phyloP scores from a whole-genome alignment of 2,113 vertebrate genomes.

The Otocyon megalotis region DNA sequence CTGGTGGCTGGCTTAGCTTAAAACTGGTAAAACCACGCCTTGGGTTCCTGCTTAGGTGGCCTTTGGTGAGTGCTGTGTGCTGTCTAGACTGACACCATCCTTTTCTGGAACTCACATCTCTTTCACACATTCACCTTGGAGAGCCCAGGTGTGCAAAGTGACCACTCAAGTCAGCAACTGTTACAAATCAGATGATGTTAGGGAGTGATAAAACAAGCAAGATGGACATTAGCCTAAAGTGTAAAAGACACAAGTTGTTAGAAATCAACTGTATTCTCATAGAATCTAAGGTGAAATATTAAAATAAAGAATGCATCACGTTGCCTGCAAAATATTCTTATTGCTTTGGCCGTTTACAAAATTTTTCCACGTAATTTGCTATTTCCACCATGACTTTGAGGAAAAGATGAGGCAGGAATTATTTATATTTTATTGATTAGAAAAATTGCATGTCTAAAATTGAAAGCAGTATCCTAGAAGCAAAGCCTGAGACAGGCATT shows the following conservation, averaged over 20 bases:
- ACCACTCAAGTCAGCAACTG: background rate
- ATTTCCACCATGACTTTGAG: background rate
- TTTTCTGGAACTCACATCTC: background rate
- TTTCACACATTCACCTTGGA: background rate
- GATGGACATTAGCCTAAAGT: background rate
- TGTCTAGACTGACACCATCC: background rate
- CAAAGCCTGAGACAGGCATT: background rate
- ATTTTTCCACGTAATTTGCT: background rate
- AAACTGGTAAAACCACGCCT: background rate
- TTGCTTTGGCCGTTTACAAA: slow-evolving; percentile 41
- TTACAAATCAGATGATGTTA: background rate
- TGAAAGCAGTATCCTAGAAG: background rate
- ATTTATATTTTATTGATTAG: slow-evolving; percentile 15
- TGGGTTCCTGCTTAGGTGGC: background rate
- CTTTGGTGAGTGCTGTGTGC: background rate
- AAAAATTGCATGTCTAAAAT: background rate
- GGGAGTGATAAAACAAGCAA: background rate
- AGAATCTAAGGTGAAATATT: slow-evolving; percentile 1
- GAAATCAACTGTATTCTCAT: background rate
- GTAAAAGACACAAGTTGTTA: background rate
- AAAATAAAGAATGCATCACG: background rate
- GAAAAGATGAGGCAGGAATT: background rate
- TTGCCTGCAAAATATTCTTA: slow-evolving; percentile 13
- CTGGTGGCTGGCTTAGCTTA: background rate
- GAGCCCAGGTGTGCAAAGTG: background rate